phyloP scores from a whole-genome alignment of 2,113 vertebrate genomes.

The Gnathonemus longibarbis region DNA sequence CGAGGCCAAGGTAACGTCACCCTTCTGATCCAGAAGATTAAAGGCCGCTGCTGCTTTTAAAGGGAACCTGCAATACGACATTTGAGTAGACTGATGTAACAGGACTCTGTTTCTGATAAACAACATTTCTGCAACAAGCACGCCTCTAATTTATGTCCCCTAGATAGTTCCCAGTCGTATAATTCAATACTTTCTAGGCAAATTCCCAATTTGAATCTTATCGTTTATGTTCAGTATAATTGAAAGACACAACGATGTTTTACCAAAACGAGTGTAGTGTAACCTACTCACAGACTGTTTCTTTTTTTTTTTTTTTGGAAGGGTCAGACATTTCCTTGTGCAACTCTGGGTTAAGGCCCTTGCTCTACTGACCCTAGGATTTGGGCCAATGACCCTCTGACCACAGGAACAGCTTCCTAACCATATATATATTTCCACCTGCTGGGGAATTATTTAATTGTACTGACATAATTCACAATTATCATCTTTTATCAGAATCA shows the following conservation, averaged over 20 bases:
- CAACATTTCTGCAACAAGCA: neutral
- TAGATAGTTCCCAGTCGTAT: neutral
- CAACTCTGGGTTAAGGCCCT: too few relatives aligned
- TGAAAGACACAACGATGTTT: neutral
- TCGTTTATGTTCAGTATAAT: neutral
- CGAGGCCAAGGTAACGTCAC: constrained; percentile 72
- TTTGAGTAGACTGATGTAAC: neutral
- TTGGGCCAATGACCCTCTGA: too few relatives aligned
- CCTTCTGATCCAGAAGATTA: constrained; percentile 55
- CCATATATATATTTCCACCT: too few relatives aligned
- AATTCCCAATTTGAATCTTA: neutral
- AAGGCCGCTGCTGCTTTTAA: constrained; percentile 49
- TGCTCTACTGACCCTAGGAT: too few relatives aligned
- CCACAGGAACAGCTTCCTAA: too few relatives aligned
- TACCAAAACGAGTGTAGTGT: neutral
- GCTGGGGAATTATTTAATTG: neutral
- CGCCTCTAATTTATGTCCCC: neutral
- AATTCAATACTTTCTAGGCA: neutral
- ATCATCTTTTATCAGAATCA: neutral
- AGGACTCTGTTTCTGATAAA: neutral
- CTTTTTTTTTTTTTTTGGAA: too few relatives aligned
- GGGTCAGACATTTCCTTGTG: too few relatives aligned
- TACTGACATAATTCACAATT: neutral
- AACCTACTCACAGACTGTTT: neutral
- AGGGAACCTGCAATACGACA: constrained; percentile 32